Evolutionary conservation across 2,797 vertebrate species (phyloP).

Genomic region (Coregonus ussuriensis): DNA sequence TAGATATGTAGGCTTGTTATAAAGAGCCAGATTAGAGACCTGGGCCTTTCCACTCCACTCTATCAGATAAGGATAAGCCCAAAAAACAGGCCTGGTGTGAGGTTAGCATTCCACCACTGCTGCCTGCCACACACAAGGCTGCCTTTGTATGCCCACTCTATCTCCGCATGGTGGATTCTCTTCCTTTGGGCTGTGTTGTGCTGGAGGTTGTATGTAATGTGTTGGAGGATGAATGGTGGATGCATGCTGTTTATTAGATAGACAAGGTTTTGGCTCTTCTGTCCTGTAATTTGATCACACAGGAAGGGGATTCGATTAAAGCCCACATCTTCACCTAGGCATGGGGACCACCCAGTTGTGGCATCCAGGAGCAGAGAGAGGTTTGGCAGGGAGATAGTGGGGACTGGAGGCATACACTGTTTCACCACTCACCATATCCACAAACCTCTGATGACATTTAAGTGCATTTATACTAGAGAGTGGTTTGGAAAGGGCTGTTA

Average conservation of each 20-base stretch:
- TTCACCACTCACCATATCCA: conserved; percentile 9
- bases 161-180: conserved; percentile 14
- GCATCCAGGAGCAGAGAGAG: conserved; percentile 4
- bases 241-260: conserved; percentile 51
- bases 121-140: conserved; percentile 52
- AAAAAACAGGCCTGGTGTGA: conserved; percentile 55
- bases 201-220: neutral
- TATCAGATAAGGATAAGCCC: conserved; percentile 70
- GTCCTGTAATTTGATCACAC: conserved; percentile 52
- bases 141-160: conserved; percentile 57
- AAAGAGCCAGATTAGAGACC: conserved; percentile 55
- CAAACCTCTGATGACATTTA: conserved; percentile 16
- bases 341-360: conserved; percentile 41
- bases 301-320: conserved; percentile 56
- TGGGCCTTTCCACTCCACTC: conserved; percentile 45
- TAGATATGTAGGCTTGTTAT: conserved; percentile 24
- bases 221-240: conserved; percentile 18
- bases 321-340: conserved; percentile 31
- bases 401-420: neutral
- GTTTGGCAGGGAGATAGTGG: conserved; percentile 27
- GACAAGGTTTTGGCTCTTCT: conserved; percentile 41
- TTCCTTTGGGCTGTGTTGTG: conserved; percentile 19
- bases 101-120: conserved; percentile 58
- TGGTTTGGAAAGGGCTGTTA: conserved; percentile 20
- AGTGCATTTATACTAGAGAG: conserved; percentile 19